phyloP scores from a whole-genome alignment of 2,113 vertebrate species.

The Okapia johnstoni region DNA sequence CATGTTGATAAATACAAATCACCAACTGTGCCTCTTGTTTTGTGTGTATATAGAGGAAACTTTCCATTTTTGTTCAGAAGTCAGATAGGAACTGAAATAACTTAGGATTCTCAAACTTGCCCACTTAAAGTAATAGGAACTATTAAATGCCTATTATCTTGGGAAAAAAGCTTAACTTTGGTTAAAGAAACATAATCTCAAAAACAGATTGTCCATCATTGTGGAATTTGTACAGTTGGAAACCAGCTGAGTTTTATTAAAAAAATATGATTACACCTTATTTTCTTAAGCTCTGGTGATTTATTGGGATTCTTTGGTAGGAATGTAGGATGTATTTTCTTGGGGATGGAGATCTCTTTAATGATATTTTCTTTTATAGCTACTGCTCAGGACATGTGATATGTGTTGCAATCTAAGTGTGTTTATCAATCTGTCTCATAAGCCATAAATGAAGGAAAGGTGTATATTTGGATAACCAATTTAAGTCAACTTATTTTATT shows the following conservation, averaged over 20 bases:
- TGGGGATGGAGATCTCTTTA: slow-evolving; percentile 42
- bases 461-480: background rate
- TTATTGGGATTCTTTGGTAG: slow-evolving; percentile 62
- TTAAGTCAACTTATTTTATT: slow-evolving; percentile 25
- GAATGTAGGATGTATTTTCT: slow-evolving; percentile 60
- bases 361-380: background rate
- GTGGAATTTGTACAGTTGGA: slow-evolving; percentile 15
- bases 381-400: background rate
- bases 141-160: background rate
- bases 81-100: slow-evolving; percentile 48
- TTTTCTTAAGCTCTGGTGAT: slow-evolving; percentile 58
- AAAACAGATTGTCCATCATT: background rate
- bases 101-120: slow-evolving; percentile 5
- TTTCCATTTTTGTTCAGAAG: slow-evolving; percentile 50
- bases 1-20: background rate
- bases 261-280: background rate
- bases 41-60: slow-evolving; percentile 66
- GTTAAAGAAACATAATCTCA: slow-evolving; percentile 34
- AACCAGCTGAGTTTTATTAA: slow-evolving; percentile 49
- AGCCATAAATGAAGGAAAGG: background rate
- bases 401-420: background rate
- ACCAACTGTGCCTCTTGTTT: slow-evolving; percentile 72
- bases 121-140: slow-evolving; percentile 1
- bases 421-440: slow-evolving; percentile 27
- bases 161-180: background rate